phyloP scores from a whole-genome alignment of 2,113 vertebrate species.

The Laterallus jamaicensis region DNA sequence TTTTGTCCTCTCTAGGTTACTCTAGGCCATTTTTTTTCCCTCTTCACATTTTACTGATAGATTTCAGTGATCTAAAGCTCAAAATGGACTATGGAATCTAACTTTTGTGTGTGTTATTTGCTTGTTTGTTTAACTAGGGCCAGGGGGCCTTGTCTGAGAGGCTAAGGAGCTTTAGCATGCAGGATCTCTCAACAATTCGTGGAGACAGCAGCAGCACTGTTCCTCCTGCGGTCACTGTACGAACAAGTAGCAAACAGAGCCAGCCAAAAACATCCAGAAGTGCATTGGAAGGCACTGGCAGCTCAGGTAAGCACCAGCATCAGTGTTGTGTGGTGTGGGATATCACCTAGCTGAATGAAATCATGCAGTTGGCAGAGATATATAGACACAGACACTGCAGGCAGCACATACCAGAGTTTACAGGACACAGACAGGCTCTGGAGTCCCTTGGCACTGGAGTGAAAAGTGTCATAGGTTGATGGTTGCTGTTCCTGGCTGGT shows the following conservation, averaged over 20 bases:
- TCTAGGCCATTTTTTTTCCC: neutral
- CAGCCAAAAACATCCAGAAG: constrained; percentile 87
- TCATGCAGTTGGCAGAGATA: neutral
- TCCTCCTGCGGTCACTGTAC: constrained; percentile 66
- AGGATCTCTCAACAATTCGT: constrained; percentile 90
- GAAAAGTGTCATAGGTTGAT: neutral
- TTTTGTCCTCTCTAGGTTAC: neutral
- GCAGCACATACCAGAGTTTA: neutral
- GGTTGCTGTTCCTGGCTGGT: constrained; percentile 16
- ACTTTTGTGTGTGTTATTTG: constrained; percentile 1
- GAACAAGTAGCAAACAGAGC: constrained; percentile 80
- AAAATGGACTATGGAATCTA: neutral
- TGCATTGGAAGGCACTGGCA: constrained; percentile 85
- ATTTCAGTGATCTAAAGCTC: neutral
- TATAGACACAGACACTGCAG: neutral
- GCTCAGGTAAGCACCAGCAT: constrained; percentile 77
- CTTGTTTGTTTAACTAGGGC: constrained; percentile 75
- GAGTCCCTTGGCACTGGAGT: neutral
- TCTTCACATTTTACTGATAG: neutral
- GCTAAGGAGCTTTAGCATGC: constrained; percentile 98
- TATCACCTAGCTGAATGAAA: neutral
- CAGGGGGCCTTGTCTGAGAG: constrained; percentile 96
- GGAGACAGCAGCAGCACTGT: constrained; percentile 76
- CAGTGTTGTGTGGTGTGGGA: neutral
- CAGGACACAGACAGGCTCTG: neutral